Base-by-base conservation (phyloP, 2,888 invertebrate genomes). In the Ophion costatus region DNA sequence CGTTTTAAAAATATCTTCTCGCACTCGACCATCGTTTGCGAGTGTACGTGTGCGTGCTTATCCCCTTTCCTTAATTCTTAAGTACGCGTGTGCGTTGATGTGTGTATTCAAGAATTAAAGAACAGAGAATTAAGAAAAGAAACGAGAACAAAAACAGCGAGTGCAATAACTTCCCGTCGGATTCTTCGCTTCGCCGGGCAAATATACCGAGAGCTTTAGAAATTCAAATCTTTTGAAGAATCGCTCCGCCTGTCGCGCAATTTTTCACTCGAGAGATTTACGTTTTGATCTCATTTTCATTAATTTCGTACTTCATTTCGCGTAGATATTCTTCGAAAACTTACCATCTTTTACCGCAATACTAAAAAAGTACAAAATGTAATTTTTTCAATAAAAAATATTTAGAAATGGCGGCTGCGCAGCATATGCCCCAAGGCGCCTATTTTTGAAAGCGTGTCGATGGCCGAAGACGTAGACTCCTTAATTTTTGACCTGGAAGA, bases 1-100 rank as follows among this genome's bases (percentile, higher is more conserved):
- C 82, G 80, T 73, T 86, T 86, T 86, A 87, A 86, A 87, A 86
- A 87, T 87, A 87, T 84, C 78, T 71, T 70, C 56, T 73, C 81
- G 14, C 76, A 57, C 69, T 67, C 76, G 67, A 79, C 63, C 70
- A 63, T 42, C 38, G 14, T 42, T 38, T 24, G 51, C 56, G 51
- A 5, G 63, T 51, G 63, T 6, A 14, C 9, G 59, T 56, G 29
- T 17, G 66, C 38, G 56, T 38, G 29, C 56, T 14, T 56, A 75
- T 73, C 57, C 20, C 24, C 42, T 45, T 74, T 61, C 29, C 57
- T 71, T n/a, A 51, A 57, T 74, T 74, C 73, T 42, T 29, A 61
- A 71, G 73, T 74, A 61, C 73, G 45, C 7, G 42, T 33, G 33
- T 59, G 57, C 57, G 69, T 69, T 69, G 24, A 71, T 57, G 71